These are phyloP conservation scores for Tupaia chinensis DNA, from an alignment of 2,113 vertebrate genomes.

Conservation along the genomic window DNA sequence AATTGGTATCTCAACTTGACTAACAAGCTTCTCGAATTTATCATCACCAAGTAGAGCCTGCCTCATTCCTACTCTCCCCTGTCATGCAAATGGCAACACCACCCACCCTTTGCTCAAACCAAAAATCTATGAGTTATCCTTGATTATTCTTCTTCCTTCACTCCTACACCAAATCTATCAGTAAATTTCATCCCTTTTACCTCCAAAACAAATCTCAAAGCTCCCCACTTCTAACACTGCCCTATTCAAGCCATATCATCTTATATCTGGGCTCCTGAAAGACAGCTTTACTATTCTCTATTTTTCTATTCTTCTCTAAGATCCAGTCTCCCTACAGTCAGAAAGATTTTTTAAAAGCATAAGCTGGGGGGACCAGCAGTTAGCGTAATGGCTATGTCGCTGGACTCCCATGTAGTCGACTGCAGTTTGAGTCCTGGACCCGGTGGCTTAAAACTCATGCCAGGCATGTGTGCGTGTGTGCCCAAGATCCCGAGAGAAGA, in stretches of 20 bases:
- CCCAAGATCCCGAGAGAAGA: no score
- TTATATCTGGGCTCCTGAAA: neutral
- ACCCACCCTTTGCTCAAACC: neutral
- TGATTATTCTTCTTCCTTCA: constrained; percentile 15
- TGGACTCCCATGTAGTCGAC: no score
- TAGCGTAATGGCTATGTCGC: no score
- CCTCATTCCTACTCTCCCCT: neutral
- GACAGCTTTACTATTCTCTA: neutral
- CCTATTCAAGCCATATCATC: neutral
- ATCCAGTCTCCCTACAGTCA: neutral
- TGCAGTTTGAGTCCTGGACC: no score
- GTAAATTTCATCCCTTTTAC: neutral
- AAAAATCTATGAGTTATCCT: neutral
- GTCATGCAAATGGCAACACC: neutral
- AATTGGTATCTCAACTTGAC: neutral
- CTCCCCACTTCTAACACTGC: neutral
- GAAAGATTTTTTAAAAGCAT: neutral
- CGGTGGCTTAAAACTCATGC: no score
- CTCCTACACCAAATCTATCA: neutral
- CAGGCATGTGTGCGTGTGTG: no score
- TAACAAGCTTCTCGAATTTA: neutral
- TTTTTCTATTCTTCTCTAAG: constrained; percentile 6
- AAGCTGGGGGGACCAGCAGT: neutral
- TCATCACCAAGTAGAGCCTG: neutral
- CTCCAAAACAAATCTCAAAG: constrained; percentile 5